Conservation (phyloP, 2,113 vertebrate genomes). For the Barbus barbus region DNA sequence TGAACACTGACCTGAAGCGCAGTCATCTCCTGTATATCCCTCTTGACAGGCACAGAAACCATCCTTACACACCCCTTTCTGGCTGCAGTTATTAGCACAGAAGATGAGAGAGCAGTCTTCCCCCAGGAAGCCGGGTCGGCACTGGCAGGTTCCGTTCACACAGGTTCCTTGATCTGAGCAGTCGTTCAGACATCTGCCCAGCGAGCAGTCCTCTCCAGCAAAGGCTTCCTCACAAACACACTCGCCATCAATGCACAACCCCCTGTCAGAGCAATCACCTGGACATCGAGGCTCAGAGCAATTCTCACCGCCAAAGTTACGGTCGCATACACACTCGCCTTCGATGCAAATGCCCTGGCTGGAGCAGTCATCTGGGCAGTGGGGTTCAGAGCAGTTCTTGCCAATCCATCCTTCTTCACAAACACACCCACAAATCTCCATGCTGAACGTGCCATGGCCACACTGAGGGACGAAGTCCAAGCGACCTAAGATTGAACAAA, state of each 20-base stretch:
- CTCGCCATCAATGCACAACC: constrained; percentile 91
- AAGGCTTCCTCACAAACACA: constrained; percentile 93
- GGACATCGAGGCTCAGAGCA: constrained; percentile 90
- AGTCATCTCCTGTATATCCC: constrained; percentile 90
- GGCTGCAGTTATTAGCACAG: constrained; percentile 90
- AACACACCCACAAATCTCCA: constrained; percentile 90
- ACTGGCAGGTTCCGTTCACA: constrained; percentile 87
- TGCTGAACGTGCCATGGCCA: constrained; percentile 93
- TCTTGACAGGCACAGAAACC: constrained; percentile 89
- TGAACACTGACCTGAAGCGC: constrained; percentile 83
- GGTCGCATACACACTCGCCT: constrained; percentile 92
- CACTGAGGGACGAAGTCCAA: constrained; percentile 89
- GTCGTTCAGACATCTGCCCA: constrained; percentile 87
- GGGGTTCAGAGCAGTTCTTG: constrained; percentile 92
- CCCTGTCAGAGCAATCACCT: constrained; percentile 84
- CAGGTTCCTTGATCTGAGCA: constrained; percentile 89
- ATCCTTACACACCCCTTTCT: constrained; percentile 83
- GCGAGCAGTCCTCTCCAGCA: constrained; percentile 85
- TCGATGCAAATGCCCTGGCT: constrained; percentile 89
- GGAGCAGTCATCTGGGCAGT: constrained; percentile 88
- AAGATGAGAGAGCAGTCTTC: constrained; percentile 85
- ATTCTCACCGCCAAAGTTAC: constrained; percentile 88
- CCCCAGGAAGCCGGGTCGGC: constrained; percentile 84
- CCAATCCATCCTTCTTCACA: constrained; percentile 93
- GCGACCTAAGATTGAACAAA: constrained; percentile 77